These are phyloP conservation scores for Leucoptera coffeella DNA, from an alignment of 2,888 invertebrate species.

Conservation along the genomic window DNA sequence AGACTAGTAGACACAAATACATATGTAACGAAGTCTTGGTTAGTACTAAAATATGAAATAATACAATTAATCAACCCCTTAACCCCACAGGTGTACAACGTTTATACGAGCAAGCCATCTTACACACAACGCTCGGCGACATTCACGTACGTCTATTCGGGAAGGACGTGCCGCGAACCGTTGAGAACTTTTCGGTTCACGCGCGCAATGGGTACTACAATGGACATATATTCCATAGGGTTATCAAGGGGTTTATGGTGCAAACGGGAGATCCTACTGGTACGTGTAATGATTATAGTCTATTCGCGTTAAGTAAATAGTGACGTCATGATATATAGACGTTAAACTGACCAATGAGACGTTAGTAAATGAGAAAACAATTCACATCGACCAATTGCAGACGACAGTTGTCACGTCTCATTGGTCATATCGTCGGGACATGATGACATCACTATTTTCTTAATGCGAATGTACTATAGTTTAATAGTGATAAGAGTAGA, in stretches of 20 bases:
- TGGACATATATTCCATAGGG: conserved; percentile 90
- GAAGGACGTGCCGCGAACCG: conserved; percentile 87
- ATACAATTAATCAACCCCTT: not conserved
- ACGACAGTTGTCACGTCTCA: no score
- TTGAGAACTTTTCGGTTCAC: conserved; percentile 98
- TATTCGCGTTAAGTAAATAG: no score
- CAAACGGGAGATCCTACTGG: conserved; percentile 80
- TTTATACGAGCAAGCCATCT: conserved; percentile 80
- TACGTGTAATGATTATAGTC: conserved; percentile 64
- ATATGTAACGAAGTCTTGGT: no score
- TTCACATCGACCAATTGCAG: no score
- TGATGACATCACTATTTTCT: no score
- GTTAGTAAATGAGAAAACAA: no score
- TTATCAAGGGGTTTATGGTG: conserved; percentile 89
- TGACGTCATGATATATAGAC: no score
- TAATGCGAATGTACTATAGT: no score
- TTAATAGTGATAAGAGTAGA: no score
- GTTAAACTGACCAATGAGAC: no score
- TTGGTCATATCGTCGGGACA: no score
- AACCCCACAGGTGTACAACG: conserved; percentile 58
- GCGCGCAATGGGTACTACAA: conserved; percentile 95
- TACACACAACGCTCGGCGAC: conserved; percentile 96
- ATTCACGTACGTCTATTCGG: conserved; percentile 88
- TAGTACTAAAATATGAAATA: not conserved
- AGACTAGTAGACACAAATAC: no score